Evolutionary conservation across 2,797 vertebrate species (phyloP).

Genomic region (Oreochromis mossambicus): DNA sequence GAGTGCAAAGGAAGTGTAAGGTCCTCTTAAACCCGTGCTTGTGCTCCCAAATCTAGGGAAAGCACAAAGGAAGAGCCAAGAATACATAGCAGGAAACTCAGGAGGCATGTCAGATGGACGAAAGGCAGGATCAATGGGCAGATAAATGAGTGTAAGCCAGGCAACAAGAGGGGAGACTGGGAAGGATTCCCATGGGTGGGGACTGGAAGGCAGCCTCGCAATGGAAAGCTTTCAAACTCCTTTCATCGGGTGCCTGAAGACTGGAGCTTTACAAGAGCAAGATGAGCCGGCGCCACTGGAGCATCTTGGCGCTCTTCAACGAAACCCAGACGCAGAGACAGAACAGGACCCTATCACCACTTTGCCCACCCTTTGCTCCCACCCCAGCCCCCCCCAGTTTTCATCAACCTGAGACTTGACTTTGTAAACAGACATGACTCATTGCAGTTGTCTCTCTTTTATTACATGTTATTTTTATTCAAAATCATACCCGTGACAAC

Average conservation of each 20-base stretch:
- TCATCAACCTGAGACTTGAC: neutral
- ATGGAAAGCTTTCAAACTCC: constrained; percentile 75
- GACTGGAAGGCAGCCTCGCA: constrained; percentile 59
- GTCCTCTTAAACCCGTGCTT: constrained; percentile 23
- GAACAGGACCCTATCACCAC: constrained; percentile 51
- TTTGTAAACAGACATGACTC: neutral
- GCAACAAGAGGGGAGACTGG: constrained; percentile 53
- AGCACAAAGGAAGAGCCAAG: constrained; percentile 43
- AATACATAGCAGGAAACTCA: constrained; percentile 50
- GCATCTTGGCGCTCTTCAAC: constrained; percentile 62
- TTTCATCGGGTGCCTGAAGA: constrained; percentile 75
- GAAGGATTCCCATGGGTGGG: constrained; percentile 66
- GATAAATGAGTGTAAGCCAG: constrained; percentile 54
- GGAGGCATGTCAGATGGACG: constrained; percentile 51
- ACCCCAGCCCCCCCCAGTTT: constrained; percentile 8
- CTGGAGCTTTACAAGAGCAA: constrained; percentile 74
- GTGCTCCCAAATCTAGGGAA: constrained; percentile 37
- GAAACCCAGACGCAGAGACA: constrained; percentile 62
- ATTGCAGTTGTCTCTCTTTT: neutral
- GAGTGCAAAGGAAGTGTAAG: constrained; percentile 52
- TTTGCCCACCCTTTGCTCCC: constrained; percentile 24
- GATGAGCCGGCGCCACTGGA: constrained; percentile 74
- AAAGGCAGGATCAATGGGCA: constrained; percentile 54
- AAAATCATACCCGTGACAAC: neutral
- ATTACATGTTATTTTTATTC: neutral